phyloP scores from a whole-genome alignment of 2,797 vertebrate species.

The Chaetophractus vellerosus region DNA sequence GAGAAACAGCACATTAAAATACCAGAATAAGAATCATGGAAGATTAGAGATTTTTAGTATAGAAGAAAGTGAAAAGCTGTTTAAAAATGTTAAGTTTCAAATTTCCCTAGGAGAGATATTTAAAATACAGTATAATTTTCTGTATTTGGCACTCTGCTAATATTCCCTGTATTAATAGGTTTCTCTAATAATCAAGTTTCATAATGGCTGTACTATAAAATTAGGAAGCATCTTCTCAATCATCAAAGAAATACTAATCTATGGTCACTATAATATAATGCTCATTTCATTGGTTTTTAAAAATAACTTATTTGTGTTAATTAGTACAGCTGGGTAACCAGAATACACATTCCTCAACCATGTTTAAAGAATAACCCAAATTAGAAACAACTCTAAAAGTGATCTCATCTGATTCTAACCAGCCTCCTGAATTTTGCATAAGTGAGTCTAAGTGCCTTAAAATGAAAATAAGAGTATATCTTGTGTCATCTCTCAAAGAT shows the following conservation, averaged over 20 bases:
- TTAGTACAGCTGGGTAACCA: conserved; percentile 11
- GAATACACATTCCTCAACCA: conserved; percentile 20
- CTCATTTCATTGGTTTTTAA: conserved; percentile 8
- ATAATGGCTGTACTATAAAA: conserved; percentile 57
- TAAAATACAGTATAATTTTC: conserved; percentile 29
- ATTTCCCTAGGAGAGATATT: conserved; percentile 48
- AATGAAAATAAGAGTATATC: conserved; percentile 40
- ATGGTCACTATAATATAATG: conserved; percentile 13
- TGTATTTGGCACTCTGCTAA: conserved; percentile 29
- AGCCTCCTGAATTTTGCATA: conserved; percentile 53
- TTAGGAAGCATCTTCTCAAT: conserved; percentile 58
- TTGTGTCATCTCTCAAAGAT: conserved; percentile 38
- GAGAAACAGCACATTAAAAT: conserved; percentile 53
- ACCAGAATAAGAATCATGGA: conserved; percentile 63
- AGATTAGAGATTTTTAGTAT: conserved; percentile 45
- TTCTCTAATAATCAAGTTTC: conserved; percentile 57
- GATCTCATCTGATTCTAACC: conserved; percentile 57
- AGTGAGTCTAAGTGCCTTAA: conserved; percentile 50
- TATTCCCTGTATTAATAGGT: background rate
- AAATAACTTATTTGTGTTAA: conserved; percentile 62
- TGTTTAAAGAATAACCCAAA: conserved; percentile 63
- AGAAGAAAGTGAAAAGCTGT: conserved; percentile 55
- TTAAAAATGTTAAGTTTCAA: conserved; percentile 65
- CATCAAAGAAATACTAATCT: conserved; percentile 60
- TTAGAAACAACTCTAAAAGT: conserved; percentile 60